phyloP scores from a whole-genome alignment of 2,888 invertebrate species.

The Tetranychus piercei region DNA sequence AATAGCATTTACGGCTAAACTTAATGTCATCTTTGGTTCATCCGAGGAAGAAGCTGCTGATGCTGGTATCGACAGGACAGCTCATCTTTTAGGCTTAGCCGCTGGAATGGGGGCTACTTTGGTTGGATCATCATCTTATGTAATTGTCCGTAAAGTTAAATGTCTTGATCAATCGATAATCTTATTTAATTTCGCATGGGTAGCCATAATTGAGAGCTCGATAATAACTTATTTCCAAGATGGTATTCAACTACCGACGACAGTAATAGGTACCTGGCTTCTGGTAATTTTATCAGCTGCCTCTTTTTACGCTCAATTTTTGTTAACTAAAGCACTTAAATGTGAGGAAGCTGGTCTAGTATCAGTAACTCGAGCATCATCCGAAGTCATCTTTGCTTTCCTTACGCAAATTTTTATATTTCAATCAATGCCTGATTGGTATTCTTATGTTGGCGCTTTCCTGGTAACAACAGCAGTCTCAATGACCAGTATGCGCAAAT shows the following conservation, averaged over 20 bases:
- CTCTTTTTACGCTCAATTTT: slow-evolving; percentile 28
- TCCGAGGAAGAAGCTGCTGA: neutral
- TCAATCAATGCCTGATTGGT: slow-evolving; percentile 62
- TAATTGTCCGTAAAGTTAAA: slow-evolving; percentile 60
- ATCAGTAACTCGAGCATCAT: slow-evolving; percentile 35
- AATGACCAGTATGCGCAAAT: slow-evolving; percentile 63
- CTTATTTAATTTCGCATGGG: slow-evolving; percentile 65
- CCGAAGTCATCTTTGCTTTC: slow-evolving; percentile 77
- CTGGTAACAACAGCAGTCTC: slow-evolving; percentile 67
- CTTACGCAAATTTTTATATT: slow-evolving; percentile 75
- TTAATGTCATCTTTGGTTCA: slow-evolving; percentile 57
- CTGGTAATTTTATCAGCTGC: slow-evolving; percentile 40
- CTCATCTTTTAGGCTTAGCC: slow-evolving; percentile 51
- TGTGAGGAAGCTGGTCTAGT: slow-evolving; percentile 80
- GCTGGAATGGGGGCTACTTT: slow-evolving; percentile 68
- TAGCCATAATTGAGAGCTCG: slow-evolving; percentile 45
- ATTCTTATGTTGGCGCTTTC: slow-evolving; percentile 65
- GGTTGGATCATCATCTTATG: slow-evolving; percentile 72
- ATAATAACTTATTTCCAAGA: slow-evolving; percentile 49
- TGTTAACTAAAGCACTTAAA: slow-evolving; percentile 69
- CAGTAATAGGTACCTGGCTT: slow-evolving; percentile 57
- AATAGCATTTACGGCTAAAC: slow-evolving; percentile 65
- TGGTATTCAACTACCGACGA: slow-evolving; percentile 60
- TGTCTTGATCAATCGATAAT: slow-evolving; percentile 70
- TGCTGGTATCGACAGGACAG: slow-evolving; percentile 10